These are phyloP conservation scores for Pangasius krempfi DNA, from an alignment of 2,797 vertebrate species.

Conservation along the genomic window DNA sequence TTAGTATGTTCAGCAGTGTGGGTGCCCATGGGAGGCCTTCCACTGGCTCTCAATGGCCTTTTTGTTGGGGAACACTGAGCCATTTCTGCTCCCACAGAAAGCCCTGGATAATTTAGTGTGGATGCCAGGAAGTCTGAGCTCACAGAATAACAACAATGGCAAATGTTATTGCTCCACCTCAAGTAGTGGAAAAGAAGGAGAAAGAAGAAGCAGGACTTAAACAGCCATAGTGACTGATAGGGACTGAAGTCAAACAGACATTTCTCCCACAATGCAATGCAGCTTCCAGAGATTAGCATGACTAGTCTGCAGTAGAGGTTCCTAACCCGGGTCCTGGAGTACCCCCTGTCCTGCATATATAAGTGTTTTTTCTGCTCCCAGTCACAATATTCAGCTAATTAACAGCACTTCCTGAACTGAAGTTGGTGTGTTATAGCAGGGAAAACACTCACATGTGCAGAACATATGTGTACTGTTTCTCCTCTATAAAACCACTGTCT, in stretches of 20 bases:
- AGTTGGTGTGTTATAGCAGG: background rate
- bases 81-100: slow-evolving; percentile 92
- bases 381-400: background rate
- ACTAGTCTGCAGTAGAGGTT: slow-evolving; percentile 28
- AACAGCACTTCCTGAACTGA: background rate
- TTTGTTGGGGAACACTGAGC: slow-evolving; percentile 94
- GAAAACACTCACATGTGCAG: background rate
- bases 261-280: slow-evolving; percentile 40
- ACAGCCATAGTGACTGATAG: slow-evolving; percentile 30
- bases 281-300: slow-evolving; percentile 2
- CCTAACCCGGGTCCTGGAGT: background rate
- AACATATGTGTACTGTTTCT: background rate
- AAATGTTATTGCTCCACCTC: slow-evolving; percentile 81
- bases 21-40: slow-evolving; percentile 73
- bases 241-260: slow-evolving; percentile 38
- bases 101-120: slow-evolving; percentile 86
- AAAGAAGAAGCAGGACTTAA: slow-evolving; percentile 34
- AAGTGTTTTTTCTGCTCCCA: background rate
- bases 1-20: slow-evolving; percentile 68
- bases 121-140: slow-evolving; percentile 89
- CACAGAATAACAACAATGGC: slow-evolving; percentile 81
- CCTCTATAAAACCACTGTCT: too few species aligned
- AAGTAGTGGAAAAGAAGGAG: slow-evolving; percentile 56
- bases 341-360: background rate
- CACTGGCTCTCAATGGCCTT: slow-evolving; percentile 78